Evolutionary conservation across 1,140 invertebrate species (phyloP).

Genomic region (Pseudomyrmex cubaensis): DNA sequence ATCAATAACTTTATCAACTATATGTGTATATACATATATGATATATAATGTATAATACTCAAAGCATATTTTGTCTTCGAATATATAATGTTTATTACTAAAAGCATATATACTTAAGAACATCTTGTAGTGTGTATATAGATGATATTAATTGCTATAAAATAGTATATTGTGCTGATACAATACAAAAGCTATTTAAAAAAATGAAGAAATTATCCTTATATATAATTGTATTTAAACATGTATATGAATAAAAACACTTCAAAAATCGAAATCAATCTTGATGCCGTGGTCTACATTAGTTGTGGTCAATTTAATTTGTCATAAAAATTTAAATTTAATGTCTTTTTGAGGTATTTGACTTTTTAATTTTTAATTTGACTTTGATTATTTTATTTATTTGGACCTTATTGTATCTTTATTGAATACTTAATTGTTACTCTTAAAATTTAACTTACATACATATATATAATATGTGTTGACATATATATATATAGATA

Average conservation of each 20-base stretch:
- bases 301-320: too few relatives aligned
- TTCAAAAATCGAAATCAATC: background rate
- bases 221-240: constrained; percentile 41
- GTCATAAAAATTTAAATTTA: too few relatives aligned
- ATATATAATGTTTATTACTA: constrained; percentile 43
- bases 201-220: constrained; percentile 28
- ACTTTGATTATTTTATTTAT: too few relatives aligned
- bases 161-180: constrained; percentile 38
- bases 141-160: constrained; percentile 5
- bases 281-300: too few relatives aligned
- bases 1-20: constrained; percentile 30
- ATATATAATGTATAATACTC: constrained; percentile 24
- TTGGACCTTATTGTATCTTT: too few relatives aligned
- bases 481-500: too few relatives aligned
- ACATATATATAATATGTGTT: too few relatives aligned
- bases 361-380: too few relatives aligned
- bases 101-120: constrained; percentile 38
- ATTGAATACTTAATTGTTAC: too few relatives aligned
- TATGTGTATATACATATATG: constrained; percentile 14
- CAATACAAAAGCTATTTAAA: constrained; percentile 12
- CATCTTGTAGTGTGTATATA: constrained; percentile 32
- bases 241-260: constrained; percentile 54
- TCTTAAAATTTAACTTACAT: too few relatives aligned
- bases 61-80: constrained; percentile 28
- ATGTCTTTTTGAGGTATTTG: too few relatives aligned